phyloP scores from a whole-genome alignment of 1,140 invertebrate genomes.

The Stegodyphus dumicola region DNA sequence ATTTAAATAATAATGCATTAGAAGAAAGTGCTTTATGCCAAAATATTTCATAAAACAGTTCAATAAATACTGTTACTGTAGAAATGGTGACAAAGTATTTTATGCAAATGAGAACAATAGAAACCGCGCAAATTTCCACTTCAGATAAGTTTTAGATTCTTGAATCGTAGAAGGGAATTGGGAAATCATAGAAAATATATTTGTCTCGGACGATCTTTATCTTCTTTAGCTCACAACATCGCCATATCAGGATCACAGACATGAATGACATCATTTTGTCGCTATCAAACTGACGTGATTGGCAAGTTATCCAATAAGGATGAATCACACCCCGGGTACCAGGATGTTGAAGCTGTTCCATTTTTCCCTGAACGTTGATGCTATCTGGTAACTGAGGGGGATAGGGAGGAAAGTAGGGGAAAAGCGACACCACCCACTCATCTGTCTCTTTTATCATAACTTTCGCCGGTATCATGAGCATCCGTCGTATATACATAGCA shows the following conservation, averaged over 20 bases:
- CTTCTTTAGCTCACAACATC: background rate
- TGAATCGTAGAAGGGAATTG: no score
- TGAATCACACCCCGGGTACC: conserved; percentile 26
- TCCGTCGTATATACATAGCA: background rate
- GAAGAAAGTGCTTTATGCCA: no score
- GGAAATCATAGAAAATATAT: no score
- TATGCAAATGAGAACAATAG: no score
- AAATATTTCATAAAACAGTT: no score
- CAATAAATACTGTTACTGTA: no score
- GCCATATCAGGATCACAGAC: background rate
- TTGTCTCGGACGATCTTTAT: no score
- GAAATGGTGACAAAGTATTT: no score
- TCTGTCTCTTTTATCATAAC: conserved; percentile 18
- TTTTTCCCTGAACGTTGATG: conserved; percentile 18
- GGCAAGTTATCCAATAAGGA: conserved; percentile 51
- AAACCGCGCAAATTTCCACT: no score
- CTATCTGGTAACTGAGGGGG: background rate
- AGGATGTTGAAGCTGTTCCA: conserved; percentile 18
- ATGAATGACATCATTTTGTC: conserved; percentile 19
- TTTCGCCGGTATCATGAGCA: conserved; percentile 3
- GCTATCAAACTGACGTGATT: conserved; percentile 23
- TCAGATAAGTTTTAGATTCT: no score
- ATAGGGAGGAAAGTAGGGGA: background rate
- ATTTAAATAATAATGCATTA: no score
- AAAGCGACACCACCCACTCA: conserved; percentile 37